A percentile compares a stretch with the other conserved stretches of the same genome.
phyloP scores from a whole-genome alignment of 2,113 vertebrate species.

The Lophotis ruficrista region DNA sequence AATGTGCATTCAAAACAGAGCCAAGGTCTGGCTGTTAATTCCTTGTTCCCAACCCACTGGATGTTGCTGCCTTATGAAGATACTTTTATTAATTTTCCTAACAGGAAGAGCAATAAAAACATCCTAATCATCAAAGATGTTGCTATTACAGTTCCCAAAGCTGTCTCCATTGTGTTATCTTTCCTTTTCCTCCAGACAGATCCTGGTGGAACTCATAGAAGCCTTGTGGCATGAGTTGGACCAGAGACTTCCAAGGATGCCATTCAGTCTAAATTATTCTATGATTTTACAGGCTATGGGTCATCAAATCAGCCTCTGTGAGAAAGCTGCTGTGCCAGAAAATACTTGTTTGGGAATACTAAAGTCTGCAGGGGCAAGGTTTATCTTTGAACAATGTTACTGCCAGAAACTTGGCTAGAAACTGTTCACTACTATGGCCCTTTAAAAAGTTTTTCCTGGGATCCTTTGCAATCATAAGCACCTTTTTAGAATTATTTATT shows the following conservation, averaged over 20 bases:
- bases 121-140: background rate
- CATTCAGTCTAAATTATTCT: background rate
- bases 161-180: background rate
- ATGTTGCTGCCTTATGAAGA: constrained; percentile 15
- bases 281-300: background rate
- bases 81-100: background rate
- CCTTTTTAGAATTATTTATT: background rate
- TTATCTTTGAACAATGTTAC: background rate
- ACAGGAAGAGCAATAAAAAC: background rate
- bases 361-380: background rate
- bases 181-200: background rate
- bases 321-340: background rate
- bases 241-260: background rate
- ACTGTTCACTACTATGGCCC: background rate
- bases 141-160: background rate
- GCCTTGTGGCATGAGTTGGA: background rate
- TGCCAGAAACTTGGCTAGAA: constrained; percentile 8
- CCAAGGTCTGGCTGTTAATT: background rate
- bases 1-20: background rate
- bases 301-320: background rate
- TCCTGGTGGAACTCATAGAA: background rate
- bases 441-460: background rate
- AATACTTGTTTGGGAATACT: background rate
- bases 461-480: background rate
- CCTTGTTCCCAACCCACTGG: background rate